Evolutionary conservation across 2,797 vertebrate genomes (phyloP).

Genomic region (Gambusia yucatana): DNA sequence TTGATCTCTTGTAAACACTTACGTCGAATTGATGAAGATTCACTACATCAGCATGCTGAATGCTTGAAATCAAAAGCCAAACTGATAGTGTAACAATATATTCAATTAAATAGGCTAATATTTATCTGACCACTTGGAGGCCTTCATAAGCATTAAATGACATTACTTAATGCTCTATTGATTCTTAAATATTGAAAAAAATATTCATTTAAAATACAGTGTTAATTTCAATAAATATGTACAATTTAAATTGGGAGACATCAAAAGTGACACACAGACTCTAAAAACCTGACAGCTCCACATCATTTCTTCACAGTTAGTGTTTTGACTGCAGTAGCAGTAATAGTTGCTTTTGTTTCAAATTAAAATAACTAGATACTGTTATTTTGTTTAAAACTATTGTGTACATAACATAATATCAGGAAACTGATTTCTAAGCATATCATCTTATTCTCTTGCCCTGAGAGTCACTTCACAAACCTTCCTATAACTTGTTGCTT

Average conservation of each 20-base stretch:
- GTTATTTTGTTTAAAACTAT: not conserved
- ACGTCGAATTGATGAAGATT: not conserved
- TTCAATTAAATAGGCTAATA: not conserved
- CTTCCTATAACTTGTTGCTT: slow-evolving; percentile 48
- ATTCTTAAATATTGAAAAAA: not conserved
- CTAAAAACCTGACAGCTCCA: not conserved
- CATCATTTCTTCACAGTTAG: too few relatives aligned
- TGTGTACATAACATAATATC: not conserved
- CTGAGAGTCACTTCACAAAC: slow-evolving; percentile 9
- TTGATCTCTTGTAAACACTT: not conserved
- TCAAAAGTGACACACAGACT: not conserved
- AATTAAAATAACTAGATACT: not conserved
- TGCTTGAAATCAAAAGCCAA: not conserved
- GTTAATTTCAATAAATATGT: not conserved
- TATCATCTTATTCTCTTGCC: slow-evolving; percentile 42
- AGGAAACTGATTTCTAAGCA: slow-evolving; percentile 36
- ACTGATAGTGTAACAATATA: not conserved
- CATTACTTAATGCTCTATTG: not conserved
- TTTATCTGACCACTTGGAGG: not conserved
- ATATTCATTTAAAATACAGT: not conserved
- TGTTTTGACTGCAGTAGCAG: not conserved
- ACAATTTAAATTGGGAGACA: not conserved
- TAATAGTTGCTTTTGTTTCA: not conserved
- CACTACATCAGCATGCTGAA: not conserved
- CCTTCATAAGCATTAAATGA: not conserved